Evolutionary conservation across 2,888 invertebrate species (phyloP).

Genomic region (Acrobasis repandana): DNA sequence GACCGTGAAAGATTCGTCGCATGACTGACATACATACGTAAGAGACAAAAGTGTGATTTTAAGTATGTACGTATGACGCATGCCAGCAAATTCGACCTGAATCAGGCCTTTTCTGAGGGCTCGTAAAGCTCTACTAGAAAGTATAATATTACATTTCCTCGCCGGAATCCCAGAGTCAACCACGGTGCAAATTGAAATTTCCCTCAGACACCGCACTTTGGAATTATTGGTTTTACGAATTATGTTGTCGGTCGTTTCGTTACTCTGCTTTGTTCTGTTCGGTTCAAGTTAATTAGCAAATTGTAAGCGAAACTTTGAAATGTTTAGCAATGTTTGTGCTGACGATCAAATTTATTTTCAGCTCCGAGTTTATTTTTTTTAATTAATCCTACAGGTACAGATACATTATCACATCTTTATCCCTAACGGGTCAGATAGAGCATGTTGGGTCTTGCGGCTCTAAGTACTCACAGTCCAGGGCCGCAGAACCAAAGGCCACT

Average conservation of each 20-base stretch:
- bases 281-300: constrained; percentile 11
- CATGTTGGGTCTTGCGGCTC: no score
- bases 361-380: no score
- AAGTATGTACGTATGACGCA: no score
- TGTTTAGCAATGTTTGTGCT: neutral
- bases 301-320: neutral
- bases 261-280: constrained; percentile 7
- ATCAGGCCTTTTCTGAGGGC: constrained; percentile 58
- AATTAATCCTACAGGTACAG: no score
- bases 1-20: no score
- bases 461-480: no score
- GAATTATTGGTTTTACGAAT: constrained; percentile 50
- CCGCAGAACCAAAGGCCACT: no score
- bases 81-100: constrained; percentile 80
- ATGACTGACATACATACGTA: no score
- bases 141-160: constrained; percentile 76
- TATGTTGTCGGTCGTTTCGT: constrained; percentile 21
- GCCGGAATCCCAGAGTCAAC: constrained; percentile 64
- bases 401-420: no score
- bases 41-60: no score
- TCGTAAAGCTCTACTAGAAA: constrained; percentile 35
- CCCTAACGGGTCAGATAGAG: no score
- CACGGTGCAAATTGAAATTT: constrained; percentile 72
- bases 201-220: constrained; percentile 49
- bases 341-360: neutral